Conservation (phyloP, 2,797 vertebrate genomes). For the Pantherophis alleghaniensis region DNA sequence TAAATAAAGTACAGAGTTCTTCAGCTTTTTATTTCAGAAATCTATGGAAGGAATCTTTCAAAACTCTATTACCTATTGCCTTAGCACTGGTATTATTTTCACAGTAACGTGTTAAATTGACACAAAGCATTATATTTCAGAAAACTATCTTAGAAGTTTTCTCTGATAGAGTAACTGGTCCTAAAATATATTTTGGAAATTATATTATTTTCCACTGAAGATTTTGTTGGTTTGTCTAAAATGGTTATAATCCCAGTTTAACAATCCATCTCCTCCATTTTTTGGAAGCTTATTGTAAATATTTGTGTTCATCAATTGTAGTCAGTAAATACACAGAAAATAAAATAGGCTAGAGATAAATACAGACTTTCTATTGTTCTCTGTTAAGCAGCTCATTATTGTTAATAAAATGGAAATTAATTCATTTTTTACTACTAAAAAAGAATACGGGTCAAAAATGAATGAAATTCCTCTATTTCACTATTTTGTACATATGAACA, state of each 20-base stretch:
- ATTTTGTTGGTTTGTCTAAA: slow-evolving; percentile 5
- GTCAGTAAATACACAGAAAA: not conserved
- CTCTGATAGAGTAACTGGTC: not conserved
- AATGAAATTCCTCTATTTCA: not conserved
- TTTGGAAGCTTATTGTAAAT: slow-evolving; percentile 19
- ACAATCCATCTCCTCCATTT: slow-evolving; percentile 29
- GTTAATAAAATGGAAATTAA: slow-evolving; percentile 19
- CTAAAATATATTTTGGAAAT: not conserved
- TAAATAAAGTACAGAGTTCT: not conserved
- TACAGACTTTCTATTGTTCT: slow-evolving; percentile 5
- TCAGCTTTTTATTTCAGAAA: not conserved
- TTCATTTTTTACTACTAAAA: slow-evolving; percentile 8
- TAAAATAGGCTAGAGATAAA: not conserved
- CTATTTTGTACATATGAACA: not conserved
- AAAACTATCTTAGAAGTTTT: not conserved
- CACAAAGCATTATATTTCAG: not conserved
- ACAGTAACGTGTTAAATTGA: not conserved
- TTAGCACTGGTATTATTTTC: not conserved
- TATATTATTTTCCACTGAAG: slow-evolving; percentile 7
- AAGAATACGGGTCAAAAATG: not conserved
- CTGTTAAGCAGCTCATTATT: not conserved
- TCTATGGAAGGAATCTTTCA: not conserved
- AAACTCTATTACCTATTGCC: not conserved
- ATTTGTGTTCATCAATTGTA: slow-evolving; percentile 9
- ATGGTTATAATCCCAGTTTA: slow-evolving; percentile 20